Evolutionary conservation across 2,797 vertebrate genomes (phyloP).

Genomic region (Cetoscarus ocellatus): DNA sequence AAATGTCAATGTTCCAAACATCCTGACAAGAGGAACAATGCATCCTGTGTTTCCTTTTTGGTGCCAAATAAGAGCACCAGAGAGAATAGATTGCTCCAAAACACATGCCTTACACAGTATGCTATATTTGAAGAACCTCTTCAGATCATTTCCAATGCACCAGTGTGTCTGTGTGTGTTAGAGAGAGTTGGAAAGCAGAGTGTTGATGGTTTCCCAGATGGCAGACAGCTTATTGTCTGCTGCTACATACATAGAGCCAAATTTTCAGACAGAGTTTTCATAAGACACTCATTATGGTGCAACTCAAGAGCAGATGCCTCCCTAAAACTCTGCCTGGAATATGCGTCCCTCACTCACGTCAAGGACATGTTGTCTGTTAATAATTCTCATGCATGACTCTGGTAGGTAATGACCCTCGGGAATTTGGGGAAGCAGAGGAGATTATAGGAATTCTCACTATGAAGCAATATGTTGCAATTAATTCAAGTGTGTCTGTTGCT

Average conservation of each 20-base stretch:
- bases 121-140: conserved; percentile 58
- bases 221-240: conserved; percentile 60
- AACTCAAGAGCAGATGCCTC: conserved; percentile 70
- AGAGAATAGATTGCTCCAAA: conserved; percentile 36
- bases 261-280: conserved; percentile 63
- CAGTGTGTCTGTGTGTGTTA: conserved; percentile 8
- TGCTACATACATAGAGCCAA: conserved; percentile 53
- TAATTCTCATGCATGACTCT: conserved; percentile 63
- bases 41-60: conserved; percentile 32
- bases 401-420: conserved; percentile 54
- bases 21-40: conserved; percentile 33
- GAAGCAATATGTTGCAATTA: conserved; percentile 66
- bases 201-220: conserved; percentile 63
- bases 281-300: conserved; percentile 67
- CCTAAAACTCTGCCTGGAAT: conserved; percentile 51
- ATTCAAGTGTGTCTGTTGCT: conserved; percentile 48
- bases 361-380: conserved; percentile 65
- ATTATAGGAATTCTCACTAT: conserved; percentile 49
- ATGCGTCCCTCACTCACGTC: conserved; percentile 47
- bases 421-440: conserved; percentile 32
- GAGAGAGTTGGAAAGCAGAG: conserved; percentile 31
- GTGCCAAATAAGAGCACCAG: conserved; percentile 29
- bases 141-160: conserved; percentile 44
- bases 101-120: conserved; percentile 22
- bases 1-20: conserved; percentile 24